A percentile compares a stretch with the other conserved stretches of the same genome.
Evolutionary conservation across 2,888 invertebrate species (phyloP).

Genomic region (Ichneumoninae sp.): DNA sequence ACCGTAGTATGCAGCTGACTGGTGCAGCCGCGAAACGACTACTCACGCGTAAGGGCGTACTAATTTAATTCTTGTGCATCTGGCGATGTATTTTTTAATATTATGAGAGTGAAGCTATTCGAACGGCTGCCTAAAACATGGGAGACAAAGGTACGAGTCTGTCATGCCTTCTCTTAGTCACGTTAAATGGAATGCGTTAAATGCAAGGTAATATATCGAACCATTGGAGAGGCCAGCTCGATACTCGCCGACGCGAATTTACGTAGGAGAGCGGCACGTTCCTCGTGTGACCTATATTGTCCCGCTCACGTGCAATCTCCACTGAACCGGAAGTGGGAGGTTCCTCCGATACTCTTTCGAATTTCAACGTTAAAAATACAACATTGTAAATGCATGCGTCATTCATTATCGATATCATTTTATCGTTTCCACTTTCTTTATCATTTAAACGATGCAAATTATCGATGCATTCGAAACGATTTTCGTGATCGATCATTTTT

Average conservation of each 20-base stretch:
- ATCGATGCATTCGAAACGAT: neutral
- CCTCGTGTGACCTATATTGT: constrained; percentile 54
- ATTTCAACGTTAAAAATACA: neutral
- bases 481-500: neutral
- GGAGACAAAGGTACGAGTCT: constrained; percentile 76
- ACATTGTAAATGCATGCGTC: neutral
- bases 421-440: neutral
- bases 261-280: constrained; percentile 39
- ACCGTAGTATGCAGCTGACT: constrained; percentile 32
- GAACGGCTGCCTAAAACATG: constrained; percentile 69
- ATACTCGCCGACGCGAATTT: constrained; percentile 49
- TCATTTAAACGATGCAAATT: neutral
- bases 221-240: constrained; percentile 26
- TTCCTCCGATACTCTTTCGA: constrained; percentile 1
- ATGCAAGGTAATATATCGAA: constrained; percentile 6
- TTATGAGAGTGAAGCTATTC: constrained; percentile 70
- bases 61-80: constrained; percentile 14
- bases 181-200: neutral
- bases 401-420: neutral
- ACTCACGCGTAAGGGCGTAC: constrained; percentile 8
- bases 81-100: constrained; percentile 56
- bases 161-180: neutral
- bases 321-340: constrained; percentile 38
- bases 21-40: constrained; percentile 45
- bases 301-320: constrained; percentile 37